Evolutionary conservation across 2,888 invertebrate genomes (phyloP).

Genomic region (Amphipoea oculea): DNA sequence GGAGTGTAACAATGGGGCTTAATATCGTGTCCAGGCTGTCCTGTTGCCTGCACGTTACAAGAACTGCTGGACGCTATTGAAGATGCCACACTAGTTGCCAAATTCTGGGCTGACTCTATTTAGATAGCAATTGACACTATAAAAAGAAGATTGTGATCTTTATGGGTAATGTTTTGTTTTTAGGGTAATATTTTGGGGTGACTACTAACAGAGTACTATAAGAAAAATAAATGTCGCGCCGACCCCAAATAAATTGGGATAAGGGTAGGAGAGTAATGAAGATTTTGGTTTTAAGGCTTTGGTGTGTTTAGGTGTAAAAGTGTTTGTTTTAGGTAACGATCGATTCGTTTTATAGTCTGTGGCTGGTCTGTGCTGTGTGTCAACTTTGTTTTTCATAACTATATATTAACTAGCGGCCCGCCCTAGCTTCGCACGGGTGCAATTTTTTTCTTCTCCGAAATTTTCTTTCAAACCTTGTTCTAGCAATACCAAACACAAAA

Average conservation of each 20-base stretch:
- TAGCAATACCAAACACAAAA: too few relatives aligned
- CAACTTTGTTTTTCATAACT: neutral
- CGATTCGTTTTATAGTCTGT: neutral
- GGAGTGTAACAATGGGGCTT: neutral
- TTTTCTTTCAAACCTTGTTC: too few relatives aligned
- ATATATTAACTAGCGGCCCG: too few relatives aligned
- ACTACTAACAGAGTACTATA: neutral
- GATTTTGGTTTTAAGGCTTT: neutral
- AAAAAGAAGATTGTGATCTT: neutral
- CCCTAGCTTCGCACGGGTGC: too few relatives aligned
- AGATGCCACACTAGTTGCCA: neutral
- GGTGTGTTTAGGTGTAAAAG: neutral
- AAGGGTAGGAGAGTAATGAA: neutral
- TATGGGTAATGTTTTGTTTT: neutral
- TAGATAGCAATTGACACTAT: neutral
- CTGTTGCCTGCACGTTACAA: neutral
- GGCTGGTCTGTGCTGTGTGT: neutral
- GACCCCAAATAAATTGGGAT: neutral
- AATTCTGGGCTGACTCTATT: neutral
- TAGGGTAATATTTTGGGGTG: neutral
- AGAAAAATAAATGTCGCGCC: neutral
- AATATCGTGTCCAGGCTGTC: neutral
- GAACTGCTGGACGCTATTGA: neutral
- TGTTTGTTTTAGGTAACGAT: neutral
- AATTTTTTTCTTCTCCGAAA: too few relatives aligned